Conservation (phyloP, 2,797 vertebrate species). For the Microhierax caerulescens region DNA sequence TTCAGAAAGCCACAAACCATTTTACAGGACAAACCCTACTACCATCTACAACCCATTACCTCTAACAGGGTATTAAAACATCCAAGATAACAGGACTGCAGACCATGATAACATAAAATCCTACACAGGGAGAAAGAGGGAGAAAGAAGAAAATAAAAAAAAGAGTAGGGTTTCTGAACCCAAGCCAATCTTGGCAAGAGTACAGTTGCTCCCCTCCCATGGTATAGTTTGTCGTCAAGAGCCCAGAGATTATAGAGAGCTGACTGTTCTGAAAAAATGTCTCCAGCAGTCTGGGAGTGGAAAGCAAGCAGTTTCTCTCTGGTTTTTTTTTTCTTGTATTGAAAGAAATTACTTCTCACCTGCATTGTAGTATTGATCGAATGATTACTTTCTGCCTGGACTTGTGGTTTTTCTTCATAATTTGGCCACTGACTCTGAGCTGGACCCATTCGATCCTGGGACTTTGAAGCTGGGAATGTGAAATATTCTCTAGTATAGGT, state of each 20-base stretch:
- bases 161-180: not conserved
- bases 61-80: not conserved
- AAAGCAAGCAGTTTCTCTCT: not conserved
- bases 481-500: slow-evolving; percentile 96
- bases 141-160: not conserved
- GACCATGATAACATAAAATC: not conserved
- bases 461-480: slow-evolving; percentile 94
- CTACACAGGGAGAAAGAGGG: fast-evolving
- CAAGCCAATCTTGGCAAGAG: not conserved
- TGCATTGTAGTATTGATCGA: slow-evolving; percentile 80
- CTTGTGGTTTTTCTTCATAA: slow-evolving; percentile 84
- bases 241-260: not conserved
- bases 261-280: not conserved
- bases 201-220: not conserved
- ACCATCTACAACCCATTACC: not conserved
- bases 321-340: not conserved
- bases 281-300: not conserved
- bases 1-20: not conserved
- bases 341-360: slow-evolving; percentile 73
- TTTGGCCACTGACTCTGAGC: slow-evolving; percentile 85
- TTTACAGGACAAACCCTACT: not conserved
- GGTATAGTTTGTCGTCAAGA: not conserved
- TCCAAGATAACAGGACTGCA: not conserved
- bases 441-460: slow-evolving; percentile 86
- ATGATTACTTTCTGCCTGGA: slow-evolving; percentile 80